These are phyloP conservation scores for Diploscapter pachys DNA, from an alignment of 1,140 invertebrate genomes.

Conservation along the genomic window DNA sequence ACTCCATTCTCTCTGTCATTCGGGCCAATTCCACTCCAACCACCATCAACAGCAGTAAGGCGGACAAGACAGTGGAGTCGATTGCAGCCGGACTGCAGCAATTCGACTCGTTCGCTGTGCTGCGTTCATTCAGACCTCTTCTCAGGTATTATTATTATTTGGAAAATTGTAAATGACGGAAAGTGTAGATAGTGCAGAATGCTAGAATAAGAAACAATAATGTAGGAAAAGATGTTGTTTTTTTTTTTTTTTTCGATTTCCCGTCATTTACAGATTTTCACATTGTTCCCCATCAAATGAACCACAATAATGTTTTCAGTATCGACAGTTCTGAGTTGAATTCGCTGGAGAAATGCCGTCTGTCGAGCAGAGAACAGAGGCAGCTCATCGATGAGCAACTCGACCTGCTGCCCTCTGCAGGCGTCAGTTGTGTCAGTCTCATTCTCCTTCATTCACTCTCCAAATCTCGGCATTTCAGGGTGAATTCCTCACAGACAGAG, in stretches of 20 bases:
- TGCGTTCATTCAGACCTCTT: neutral
- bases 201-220: neutral
- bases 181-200: neutral
- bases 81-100: too few species aligned
- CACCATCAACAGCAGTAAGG: neutral
- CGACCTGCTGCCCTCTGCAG: neutral
- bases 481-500: neutral
- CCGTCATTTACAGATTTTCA: neutral
- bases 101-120: too few species aligned
- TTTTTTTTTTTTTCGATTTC: neutral
- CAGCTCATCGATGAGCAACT: slow-evolving; percentile 28
- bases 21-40: neutral
- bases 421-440: neutral
- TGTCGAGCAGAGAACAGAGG: slow-evolving; percentile 11
- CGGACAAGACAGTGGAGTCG: neutral
- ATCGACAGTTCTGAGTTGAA: neutral
- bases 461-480: neutral
- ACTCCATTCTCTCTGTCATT: neutral
- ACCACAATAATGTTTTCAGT: neutral
- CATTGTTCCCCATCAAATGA: neutral
- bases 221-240: neutral
- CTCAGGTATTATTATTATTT: neutral
- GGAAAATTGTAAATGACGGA: neutral
- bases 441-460: neutral
- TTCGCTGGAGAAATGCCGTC: too few species aligned